Percentiles rank a stretch among this genome's conserved stretches.
These are phyloP conservation scores for Glaucopsyche alexis DNA, from an alignment of 2,888 invertebrate species.

Conservation along the genomic window DNA sequence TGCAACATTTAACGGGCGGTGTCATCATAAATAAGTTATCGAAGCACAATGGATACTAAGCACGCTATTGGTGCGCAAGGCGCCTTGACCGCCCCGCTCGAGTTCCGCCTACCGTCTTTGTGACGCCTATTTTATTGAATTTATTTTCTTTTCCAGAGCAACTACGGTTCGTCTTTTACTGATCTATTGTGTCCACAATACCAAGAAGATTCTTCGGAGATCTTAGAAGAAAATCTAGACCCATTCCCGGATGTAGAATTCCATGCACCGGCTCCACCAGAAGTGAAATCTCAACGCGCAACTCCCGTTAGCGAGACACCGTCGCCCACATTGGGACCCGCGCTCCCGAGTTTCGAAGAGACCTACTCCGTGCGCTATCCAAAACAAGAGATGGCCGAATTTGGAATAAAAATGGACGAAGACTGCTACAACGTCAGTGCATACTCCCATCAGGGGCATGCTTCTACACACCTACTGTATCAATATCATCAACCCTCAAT, in stretches of 20 bases:
- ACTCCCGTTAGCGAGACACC: conserved; percentile 70
- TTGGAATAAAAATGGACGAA: conserved; percentile 91
- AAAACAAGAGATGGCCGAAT: conserved; percentile 81
- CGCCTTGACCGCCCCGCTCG: conserved; percentile 59
- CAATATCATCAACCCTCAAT: conserved; percentile 81
- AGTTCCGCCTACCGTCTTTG: conserved; percentile 64
- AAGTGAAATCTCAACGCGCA: conserved; percentile 65
- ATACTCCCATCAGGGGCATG: conserved; percentile 79
- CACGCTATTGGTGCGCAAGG: conserved; percentile 63
- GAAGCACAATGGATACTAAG: conserved; percentile 43
- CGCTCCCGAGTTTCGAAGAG: conserved; percentile 93
- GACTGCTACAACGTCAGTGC: conserved; percentile 87
- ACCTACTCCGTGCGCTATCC: conserved; percentile 90
- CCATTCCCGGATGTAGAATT: conserved; percentile 86
- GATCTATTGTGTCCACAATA: conserved; percentile 88
- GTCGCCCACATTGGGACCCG: conserved; percentile 77
- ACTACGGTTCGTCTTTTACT: conserved; percentile 89
- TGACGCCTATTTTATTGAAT: conserved; percentile 61
- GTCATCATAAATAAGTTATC: conserved; percentile 42
- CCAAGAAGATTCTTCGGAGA: conserved; percentile 85
- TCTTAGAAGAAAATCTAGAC: conserved; percentile 86
- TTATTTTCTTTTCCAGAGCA: conserved; percentile 82
- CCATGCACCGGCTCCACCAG: conserved; percentile 68
- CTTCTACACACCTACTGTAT: conserved; percentile 78
- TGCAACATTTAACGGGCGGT: conserved; percentile 49